Evolutionary conservation across 2,888 invertebrate genomes (phyloP), one percentile per base, ranked within the genome.

Genomic region (Pyrochroa serraticornis): DNA sequence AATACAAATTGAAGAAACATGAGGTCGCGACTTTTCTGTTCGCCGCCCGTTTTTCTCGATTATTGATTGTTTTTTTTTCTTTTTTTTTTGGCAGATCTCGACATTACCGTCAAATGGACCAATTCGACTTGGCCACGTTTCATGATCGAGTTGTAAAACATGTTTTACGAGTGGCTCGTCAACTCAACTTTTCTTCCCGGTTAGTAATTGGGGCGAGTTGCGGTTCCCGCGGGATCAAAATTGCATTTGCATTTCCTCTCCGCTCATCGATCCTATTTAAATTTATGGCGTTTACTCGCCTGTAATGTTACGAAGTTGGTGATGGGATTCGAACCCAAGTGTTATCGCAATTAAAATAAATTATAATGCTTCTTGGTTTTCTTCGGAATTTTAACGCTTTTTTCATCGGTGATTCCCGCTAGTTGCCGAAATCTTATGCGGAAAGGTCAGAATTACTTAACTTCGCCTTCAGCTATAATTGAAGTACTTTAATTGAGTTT

Each of bases 141-240:
- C 38, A 31, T 47, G 38, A 13, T 32, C 31, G 38, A 47, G 38
- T 47, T 38, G 38, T 47, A 47, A 47, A 47, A 38, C 47, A 38
- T 47, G 47, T 47, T 47, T 47, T 47, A 47, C 14, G 38, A n/a
- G n/a, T 13, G 10, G 32, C 35, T 13, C 14, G 1, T 34, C 38
- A 41, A 41, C 41, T 50, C 50, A 31, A 13, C 34, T 50, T 49
- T 50, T 50, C 41, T 9, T 36, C 44, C 22, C 32, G 38, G 36
- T 37, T 42, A 42, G 50, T 62, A 61, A 61, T 58, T 61, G 62
- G 48, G 51, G 53, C 42, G 43, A 55, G 55, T 58, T 52, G 62
- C 57, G 53, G 51, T 44, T 58, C 58, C 45, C 49, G 32, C 9
- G 52, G 46, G 43, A 44, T 39, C 39, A 41, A 58, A 62, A 45